Conservation (phyloP, 2,797 vertebrate species). For the Huso huso region DNA sequence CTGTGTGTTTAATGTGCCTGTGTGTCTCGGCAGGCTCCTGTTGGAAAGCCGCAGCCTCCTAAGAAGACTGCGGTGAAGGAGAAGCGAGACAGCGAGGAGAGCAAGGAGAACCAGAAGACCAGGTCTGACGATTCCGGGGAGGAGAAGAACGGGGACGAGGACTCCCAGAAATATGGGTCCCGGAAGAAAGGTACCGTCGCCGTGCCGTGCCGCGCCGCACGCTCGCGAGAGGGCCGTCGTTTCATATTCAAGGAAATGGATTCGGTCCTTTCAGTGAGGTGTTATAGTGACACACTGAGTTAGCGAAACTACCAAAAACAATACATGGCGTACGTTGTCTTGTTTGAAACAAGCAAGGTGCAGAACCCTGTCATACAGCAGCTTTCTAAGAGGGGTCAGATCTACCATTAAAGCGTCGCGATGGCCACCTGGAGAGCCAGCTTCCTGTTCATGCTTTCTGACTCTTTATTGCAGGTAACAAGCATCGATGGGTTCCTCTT, state of each 20-base stretch:
- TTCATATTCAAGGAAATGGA: too few relatives aligned
- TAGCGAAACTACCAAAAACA: too few relatives aligned
- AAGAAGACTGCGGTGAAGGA: conserved; percentile 76
- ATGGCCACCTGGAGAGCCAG: not conserved
- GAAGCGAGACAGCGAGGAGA: conserved; percentile 83
- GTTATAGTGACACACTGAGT: too few relatives aligned
- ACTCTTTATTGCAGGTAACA: conserved; percentile 63
- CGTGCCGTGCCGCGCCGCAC: too few relatives aligned
- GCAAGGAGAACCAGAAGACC: conserved; percentile 90
- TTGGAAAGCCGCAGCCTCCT: conserved; percentile 57
- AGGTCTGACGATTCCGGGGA: conserved; percentile 93
- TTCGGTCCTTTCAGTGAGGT: too few relatives aligned
- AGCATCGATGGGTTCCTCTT: conserved; percentile 96
- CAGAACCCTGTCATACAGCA: too few relatives aligned
- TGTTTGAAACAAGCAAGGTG: too few relatives aligned
- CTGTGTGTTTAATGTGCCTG: too few relatives aligned
- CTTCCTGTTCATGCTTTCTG: not conserved
- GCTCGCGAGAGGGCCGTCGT: too few relatives aligned
- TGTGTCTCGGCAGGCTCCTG: conserved; percentile 17
- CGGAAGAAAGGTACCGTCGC: conserved; percentile 94
- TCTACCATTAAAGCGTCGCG: not conserved
- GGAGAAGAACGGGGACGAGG: conserved; percentile 89
- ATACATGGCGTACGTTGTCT: too few relatives aligned
- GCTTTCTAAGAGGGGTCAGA: not conserved
- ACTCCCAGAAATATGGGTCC: conserved; percentile 80